These are phyloP conservation scores for Plagodis dolabraria DNA, from an alignment of 2,888 invertebrate species.

Conservation along the genomic window DNA sequence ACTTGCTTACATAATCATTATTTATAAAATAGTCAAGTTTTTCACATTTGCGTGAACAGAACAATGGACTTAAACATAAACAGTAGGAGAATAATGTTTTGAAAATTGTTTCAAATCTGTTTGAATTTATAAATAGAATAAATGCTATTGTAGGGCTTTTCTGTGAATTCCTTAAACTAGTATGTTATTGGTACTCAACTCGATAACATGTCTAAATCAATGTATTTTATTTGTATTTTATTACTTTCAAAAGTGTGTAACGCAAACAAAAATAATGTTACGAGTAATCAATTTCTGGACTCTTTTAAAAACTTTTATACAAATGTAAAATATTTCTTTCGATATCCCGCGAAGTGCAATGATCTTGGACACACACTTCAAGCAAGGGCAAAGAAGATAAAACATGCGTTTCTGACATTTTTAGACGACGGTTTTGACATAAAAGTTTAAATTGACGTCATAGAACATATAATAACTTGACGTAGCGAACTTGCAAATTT, in stretches of 20 bases:
- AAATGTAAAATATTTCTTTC: not conserved
- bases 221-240: not conserved
- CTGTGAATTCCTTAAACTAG: not conserved
- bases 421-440: no score
- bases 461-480: no score
- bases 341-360: not conserved
- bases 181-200: not conserved
- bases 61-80: not conserved
- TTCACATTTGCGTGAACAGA: no score
- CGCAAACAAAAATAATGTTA: not conserved
- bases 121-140: not conserved
- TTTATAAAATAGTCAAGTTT: no score
- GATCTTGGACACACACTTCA: not conserved
- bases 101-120: not conserved
- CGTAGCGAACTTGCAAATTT: no score
- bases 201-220: not conserved
- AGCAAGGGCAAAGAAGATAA: not conserved
- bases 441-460: no score
- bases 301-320: not conserved
- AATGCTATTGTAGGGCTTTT: slow-evolving; percentile 2
- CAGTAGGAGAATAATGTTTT: slow-evolving; percentile 2
- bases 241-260: not conserved
- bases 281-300: not conserved
- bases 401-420: not conserved
- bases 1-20: no score